Base-by-base conservation (phyloP, 2,797 vertebrate species). In the Artibeus jamaicensis region DNA sequence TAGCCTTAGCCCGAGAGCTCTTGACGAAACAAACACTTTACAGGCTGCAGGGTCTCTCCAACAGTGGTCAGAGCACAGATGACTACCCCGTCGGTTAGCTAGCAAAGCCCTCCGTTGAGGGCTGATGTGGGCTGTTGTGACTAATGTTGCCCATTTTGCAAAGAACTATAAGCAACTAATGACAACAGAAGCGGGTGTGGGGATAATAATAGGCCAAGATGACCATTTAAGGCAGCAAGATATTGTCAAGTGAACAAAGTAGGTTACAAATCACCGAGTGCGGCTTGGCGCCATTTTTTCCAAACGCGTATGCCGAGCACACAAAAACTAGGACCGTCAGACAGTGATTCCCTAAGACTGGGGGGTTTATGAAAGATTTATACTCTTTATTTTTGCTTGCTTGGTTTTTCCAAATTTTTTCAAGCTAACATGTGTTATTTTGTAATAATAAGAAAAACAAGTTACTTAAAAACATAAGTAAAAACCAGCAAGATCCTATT, bases 401-500 rank as follows among this genome's bases (percentile, higher is more conserved):
- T 83, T 92, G 84, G 46, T 67, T 96, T 95, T 92, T 96, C 89
- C 48, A 78, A 37, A 89, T 89, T 89, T 89, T 94, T 83, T 67
- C 88, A 95, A 92, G 88, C 6, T 59, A 95, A 96, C 97, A 97
- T 91, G 96, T 95, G 90, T 92, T 97, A 81, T 95, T 97, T 97
- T 94, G 96, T 93, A 96, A 95, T 90, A 97, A 93, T 83, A 86
- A 95, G 93, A 96, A 92, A 97, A 96, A 95, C 78, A 96, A 98
- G 94, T 93, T 95, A 93, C 86, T 97, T 96, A 86, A 96, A 95
- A 96, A 91, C 79, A 77, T 97, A 97, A 97, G 96, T 96, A 92
- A 95, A 97, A 95, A 86, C 92, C 92, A 94, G 95, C 88, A 95
- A 95, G 82, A 91, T 88, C 53, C 70, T 96, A 48, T 65, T 86